Evolutionary conservation across 2,888 invertebrate genomes (phyloP).

Genomic region (Ophioninae sp.): DNA sequence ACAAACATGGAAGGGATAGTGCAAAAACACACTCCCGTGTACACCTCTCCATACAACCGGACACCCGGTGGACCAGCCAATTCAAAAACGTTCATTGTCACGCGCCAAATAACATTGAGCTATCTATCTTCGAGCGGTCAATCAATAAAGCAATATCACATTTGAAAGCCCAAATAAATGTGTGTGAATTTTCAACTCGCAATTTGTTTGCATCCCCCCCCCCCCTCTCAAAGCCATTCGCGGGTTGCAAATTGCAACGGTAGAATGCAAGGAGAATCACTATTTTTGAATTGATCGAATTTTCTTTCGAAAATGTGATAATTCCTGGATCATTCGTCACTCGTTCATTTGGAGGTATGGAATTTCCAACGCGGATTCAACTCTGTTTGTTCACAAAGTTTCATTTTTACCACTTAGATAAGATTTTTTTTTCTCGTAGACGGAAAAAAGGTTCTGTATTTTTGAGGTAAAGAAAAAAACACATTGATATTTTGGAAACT

Average conservation of each 20-base stretch:
- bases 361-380: too few species aligned
- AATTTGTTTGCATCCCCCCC: background rate
- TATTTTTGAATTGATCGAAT: too few species aligned
- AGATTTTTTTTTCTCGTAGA: background rate
- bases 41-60: background rate
- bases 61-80: slow-evolving; percentile 1
- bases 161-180: background rate
- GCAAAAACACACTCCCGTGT: slow-evolving; percentile 18
- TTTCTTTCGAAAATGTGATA: too few species aligned
- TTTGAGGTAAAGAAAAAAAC: background rate
- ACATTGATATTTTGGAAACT: slow-evolving; percentile 13
- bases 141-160: slow-evolving; percentile 27
- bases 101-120: slow-evolving; percentile 27
- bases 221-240: background rate
- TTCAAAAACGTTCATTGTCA: slow-evolving; percentile 36
- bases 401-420: too few species aligned
- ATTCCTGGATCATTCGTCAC: too few species aligned
- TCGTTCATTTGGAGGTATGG: too few species aligned
- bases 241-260: background rate
- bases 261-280: background rate
- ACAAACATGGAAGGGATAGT: slow-evolving; percentile 13
- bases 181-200: background rate
- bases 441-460: background rate
- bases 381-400: too few species aligned
- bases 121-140: slow-evolving; percentile 7